These are phyloP conservation scores for Esox lucius DNA, from an alignment of 2,797 vertebrate species.

Conservation along the genomic window DNA sequence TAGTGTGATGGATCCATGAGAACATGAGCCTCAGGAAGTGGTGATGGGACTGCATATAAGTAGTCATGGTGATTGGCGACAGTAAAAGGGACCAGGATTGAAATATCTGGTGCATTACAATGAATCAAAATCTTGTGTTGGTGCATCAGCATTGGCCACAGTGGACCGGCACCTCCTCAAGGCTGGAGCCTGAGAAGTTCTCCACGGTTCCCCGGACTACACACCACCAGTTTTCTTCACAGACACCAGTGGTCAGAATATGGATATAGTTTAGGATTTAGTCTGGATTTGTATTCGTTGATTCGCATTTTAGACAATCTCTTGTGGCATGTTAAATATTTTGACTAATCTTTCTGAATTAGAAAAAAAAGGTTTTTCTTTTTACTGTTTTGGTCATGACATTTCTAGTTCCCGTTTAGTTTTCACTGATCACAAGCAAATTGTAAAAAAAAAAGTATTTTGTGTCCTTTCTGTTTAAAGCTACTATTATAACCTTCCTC, in stretches of 20 bases:
- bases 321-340: too few species aligned
- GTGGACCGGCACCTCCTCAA: neutral
- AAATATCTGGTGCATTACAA: neutral
- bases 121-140: neutral
- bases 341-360: too few species aligned
- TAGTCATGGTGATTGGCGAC: neutral
- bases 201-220: constrained; percentile 1
- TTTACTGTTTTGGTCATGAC: too few species aligned
- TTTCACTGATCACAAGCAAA: too few species aligned
- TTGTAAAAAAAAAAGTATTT: too few species aligned
- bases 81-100: neutral
- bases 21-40: neutral
- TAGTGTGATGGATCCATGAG: neutral
- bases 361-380: too few species aligned
- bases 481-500: too few species aligned
- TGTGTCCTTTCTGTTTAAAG: neutral
- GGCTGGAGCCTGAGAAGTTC: constrained; percentile 1
- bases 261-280: too few species aligned
- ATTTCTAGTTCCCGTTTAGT: too few species aligned
- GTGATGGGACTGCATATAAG: too few species aligned
- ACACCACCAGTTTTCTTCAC: neutral
- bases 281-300: too few species aligned
- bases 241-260: neutral
- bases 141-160: neutral
- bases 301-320: too few species aligned